phyloP scores from a whole-genome alignment of 2,113 vertebrate genomes.

The Drymodes brunneopygia region DNA sequence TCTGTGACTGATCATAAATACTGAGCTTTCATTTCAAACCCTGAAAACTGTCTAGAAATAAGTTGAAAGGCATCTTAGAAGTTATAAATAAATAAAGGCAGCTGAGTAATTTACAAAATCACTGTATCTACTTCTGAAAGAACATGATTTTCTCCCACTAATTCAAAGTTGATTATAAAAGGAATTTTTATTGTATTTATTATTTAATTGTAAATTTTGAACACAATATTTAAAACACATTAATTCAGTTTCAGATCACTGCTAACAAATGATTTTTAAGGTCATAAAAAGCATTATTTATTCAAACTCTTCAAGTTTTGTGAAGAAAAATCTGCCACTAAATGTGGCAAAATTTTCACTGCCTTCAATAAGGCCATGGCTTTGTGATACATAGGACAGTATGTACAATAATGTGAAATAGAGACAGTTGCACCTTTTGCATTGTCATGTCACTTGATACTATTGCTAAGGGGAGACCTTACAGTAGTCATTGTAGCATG shows the following conservation, averaged over 20 bases:
- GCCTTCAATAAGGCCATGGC: background rate
- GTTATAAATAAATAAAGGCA: background rate
- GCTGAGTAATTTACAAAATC: background rate
- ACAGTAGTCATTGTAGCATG: background rate
- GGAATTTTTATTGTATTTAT: background rate
- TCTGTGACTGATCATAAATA: background rate
- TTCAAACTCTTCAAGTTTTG: background rate
- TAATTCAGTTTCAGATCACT: background rate
- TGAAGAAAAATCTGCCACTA: background rate
- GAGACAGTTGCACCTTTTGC: background rate
- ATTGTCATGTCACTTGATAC: background rate
- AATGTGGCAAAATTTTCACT: background rate
- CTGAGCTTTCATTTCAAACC: background rate
- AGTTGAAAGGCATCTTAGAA: background rate
- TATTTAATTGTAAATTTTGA: background rate
- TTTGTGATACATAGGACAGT: background rate
- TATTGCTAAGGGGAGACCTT: background rate
- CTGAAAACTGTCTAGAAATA: background rate
- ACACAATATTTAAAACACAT: background rate
- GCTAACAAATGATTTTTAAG: background rate
- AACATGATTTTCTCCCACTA: background rate
- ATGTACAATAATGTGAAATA: background rate
- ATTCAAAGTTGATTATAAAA: background rate
- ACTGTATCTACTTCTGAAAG: background rate
- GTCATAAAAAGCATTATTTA: background rate